Base-by-base conservation (phyloP, 2,113 vertebrate species). In the Pampusana beccarii region DNA sequence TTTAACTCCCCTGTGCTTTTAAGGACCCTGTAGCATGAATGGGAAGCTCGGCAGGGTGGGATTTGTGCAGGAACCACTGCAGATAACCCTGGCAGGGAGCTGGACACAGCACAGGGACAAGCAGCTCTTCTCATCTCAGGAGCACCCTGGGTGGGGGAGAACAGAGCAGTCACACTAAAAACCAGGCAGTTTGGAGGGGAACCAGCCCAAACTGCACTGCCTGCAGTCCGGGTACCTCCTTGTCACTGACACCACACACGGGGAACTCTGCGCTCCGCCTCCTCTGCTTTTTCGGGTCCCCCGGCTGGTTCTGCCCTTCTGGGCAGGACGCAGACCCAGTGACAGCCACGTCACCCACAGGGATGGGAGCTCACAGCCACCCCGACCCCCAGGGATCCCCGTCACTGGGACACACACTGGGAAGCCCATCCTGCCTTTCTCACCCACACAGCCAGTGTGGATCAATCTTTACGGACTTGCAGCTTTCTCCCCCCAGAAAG, bases 61-160 rank as follows among this genome's bases (percentile, higher is more conserved):
- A 81, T 86, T 65, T 73, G 31, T n/a, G 31, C 0, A 0, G 56
- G 16, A 92, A 13, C 18, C 61, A 38, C 14, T 0, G 0, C 7
- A 13, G 31, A 31, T 54, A 0, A 3, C 61, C 13, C 36, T 0
- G 1, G 36, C 34, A 80, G 48, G n/a, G 48, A 38, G 42, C 28
- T 0, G 1, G 48, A 9, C 13, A 8, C 0, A 0, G 16, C 54
- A 44, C 11, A 36, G 12, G 29, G 42, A 64, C 1, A 11, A 81
- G 56, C 56, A 54, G 36, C 61, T 80, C 28, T 31, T 94, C 24
- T 46, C 42, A 31, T 31, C 36, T 66, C 13, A 3, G 33, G 25
- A 31, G 24, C 17, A 61, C 7, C 11, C 28, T 26, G 14, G 38
- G 17, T 5, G 5, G 26, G 23, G 28, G 29, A 17, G 4, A 54